Base-by-base conservation (phyloP, 2,113 vertebrate genomes). In the Psettodes erumei region DNA sequence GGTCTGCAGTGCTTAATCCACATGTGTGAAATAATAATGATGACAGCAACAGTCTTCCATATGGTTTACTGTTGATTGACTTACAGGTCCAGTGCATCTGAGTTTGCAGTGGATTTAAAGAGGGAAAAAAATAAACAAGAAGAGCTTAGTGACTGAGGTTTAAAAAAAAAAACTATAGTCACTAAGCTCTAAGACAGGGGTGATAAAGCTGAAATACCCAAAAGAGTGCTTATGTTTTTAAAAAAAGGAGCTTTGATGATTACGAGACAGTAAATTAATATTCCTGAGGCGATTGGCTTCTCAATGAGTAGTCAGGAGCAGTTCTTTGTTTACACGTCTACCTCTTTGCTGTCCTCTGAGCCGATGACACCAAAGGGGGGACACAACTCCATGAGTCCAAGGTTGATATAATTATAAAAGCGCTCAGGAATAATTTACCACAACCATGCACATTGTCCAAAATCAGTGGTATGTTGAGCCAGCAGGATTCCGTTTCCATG, bases 361-460 rank as follows among this genome's bases (percentile, higher is more conserved):
- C 77, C 68, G 74, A 76, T 71, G 51, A 71, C 54, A 77, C 71
- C 55, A 33, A 73, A 54, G 70, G 76, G 78, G 73, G 37, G 63
- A 86, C 81, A 88, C 79, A 86, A 54, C 59, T 63, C 63, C 60
- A 15, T 33, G 66, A 62, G 2, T 27, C 54, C 54, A 75, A 79
- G 71, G 74, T 75, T 81, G 69, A 82, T 77, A 67, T 37, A 73
- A 86, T 82, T 77, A 79, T 64, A 68, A 38, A 15, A 5, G 61
- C 86, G 56, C 59, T 75, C 60, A 50, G 28, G 62, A 79, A 80
- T 79, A 63, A 86, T 79, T 82, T 30, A 68, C n/a, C 0, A 35
- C 10, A 48, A 42, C 48, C 19, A 45, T 28, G 18, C 66, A 47
- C 48, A 65, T 71, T 56, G 63, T 70, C 40, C 23, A 33, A 51